Percentiles rank a stretch among this genome's conserved stretches.
phyloP scores from a whole-genome alignment of 2,888 invertebrate species.

The Xanthia icteritia region DNA sequence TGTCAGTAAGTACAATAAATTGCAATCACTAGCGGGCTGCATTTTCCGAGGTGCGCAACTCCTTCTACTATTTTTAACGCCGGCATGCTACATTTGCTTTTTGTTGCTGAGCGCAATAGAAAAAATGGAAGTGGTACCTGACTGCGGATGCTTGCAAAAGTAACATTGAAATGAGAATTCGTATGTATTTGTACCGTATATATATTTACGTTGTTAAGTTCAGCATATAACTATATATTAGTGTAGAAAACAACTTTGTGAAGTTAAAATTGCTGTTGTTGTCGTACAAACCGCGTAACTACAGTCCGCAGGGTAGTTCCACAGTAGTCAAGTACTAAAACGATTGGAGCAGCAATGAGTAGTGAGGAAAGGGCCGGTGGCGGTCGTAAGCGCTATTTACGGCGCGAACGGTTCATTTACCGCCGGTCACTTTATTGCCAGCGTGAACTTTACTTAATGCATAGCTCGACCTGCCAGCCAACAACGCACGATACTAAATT shows the following conservation, averaged over 20 bases:
- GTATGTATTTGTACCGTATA: not conserved
- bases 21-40: constrained; percentile 60
- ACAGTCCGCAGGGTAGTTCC: constrained; percentile 40
- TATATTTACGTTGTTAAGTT: not conserved
- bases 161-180: not conserved
- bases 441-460: constrained; percentile 81
- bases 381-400: constrained; percentile 84
- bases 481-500: constrained; percentile 54
- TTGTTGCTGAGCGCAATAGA: constrained; percentile 6
- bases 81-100: constrained; percentile 29
- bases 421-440: constrained; percentile 79
- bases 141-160: not conserved
- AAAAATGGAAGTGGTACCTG: not conserved
- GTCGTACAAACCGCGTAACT: constrained; percentile 21
- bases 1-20: constrained; percentile 44
- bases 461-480: constrained; percentile 55
- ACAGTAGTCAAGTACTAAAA: constrained; percentile 63
- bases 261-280: constrained; percentile 31
- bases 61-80: constrained; percentile 56
- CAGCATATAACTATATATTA: not conserved
- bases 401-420: constrained; percentile 82
- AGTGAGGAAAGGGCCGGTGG: constrained; percentile 73
- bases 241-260: constrained; percentile 10
- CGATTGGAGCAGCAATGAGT: constrained; percentile 66
- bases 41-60: constrained; percentile 63